A percentile compares a stretch with the other conserved stretches of the same genome.
Conservation (phyloP, 1,140 invertebrate genomes). For the Papilio machaon region DNA sequence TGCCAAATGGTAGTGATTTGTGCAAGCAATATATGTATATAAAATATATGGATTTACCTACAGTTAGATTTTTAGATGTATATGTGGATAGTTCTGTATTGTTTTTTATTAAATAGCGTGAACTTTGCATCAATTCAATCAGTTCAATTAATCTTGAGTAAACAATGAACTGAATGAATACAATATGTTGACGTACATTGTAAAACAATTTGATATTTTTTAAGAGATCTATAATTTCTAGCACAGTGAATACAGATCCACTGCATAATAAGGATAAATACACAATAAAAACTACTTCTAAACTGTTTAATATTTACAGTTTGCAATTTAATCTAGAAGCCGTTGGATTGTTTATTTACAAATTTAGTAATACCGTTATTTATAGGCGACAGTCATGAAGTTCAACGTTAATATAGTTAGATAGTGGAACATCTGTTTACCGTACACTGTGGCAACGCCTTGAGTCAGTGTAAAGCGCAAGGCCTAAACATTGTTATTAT, state of each 20-base stretch:
- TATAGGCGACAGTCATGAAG: neutral
- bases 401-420: neutral
- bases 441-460: neutral
- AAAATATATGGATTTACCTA: too few relatives aligned
- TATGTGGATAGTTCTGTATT: too few relatives aligned
- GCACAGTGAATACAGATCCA: neutral
- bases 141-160: neutral
- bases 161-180: neutral
- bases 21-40: too few relatives aligned
- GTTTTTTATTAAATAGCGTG: neutral
- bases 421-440: neutral
- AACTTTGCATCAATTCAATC: too few relatives aligned
- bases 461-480: conserved; percentile 20
- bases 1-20: neutral
- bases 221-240: neutral
- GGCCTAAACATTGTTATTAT: conserved; percentile 41
- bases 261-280: neutral
- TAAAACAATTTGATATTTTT: neutral
- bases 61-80: too few relatives aligned
- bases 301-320: neutral
- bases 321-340: neutral
- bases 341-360: neutral
- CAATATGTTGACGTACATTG: neutral
- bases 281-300: neutral
- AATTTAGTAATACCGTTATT: neutral